These are phyloP conservation scores for Antheraea mylitta DNA, from an alignment of 1,140 invertebrate genomes.

Conservation along the genomic window DNA sequence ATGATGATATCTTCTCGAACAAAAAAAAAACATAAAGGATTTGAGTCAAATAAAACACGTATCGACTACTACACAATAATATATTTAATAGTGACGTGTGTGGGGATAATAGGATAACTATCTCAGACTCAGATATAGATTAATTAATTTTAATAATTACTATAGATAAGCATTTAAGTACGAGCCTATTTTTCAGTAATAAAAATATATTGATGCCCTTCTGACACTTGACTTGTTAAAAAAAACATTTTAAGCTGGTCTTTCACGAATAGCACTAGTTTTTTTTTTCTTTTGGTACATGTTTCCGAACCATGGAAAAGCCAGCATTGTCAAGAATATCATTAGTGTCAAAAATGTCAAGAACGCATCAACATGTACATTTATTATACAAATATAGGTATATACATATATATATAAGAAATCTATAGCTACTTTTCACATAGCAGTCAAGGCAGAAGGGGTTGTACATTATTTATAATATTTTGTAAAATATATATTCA, in stretches of 20 bases:
- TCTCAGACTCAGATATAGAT: no score
- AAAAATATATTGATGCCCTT: slow-evolving; percentile 3
- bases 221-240: not conserved
- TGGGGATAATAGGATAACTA: slow-evolving; percentile 36
- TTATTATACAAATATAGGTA: slow-evolving; percentile 3
- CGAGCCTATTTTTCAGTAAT: slow-evolving; percentile 14
- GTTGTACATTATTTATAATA: slow-evolving; percentile 36
- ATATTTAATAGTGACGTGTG: slow-evolving; percentile 59
- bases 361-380: slow-evolving; percentile 6
- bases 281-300: not conserved
- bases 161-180: slow-evolving; percentile 25
- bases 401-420: slow-evolving; percentile 13
- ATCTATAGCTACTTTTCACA: slow-evolving; percentile 28
- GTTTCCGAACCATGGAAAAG: not conserved
- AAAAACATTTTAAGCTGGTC: not conserved
- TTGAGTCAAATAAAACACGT: slow-evolving; percentile 42
- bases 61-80: slow-evolving; percentile 54
- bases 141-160: not conserved
- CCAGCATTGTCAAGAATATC: not conserved
- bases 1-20: no score
- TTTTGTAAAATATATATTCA: slow-evolving; percentile 18
- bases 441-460: slow-evolving; percentile 44
- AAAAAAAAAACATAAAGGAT: not conserved
- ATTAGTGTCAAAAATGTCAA: slow-evolving; percentile 6
- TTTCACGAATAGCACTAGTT: no score